Evolutionary conservation across 64 coral and sea anemone species (phyloP).

Genomic region (Orbicella faveolata): DNA sequence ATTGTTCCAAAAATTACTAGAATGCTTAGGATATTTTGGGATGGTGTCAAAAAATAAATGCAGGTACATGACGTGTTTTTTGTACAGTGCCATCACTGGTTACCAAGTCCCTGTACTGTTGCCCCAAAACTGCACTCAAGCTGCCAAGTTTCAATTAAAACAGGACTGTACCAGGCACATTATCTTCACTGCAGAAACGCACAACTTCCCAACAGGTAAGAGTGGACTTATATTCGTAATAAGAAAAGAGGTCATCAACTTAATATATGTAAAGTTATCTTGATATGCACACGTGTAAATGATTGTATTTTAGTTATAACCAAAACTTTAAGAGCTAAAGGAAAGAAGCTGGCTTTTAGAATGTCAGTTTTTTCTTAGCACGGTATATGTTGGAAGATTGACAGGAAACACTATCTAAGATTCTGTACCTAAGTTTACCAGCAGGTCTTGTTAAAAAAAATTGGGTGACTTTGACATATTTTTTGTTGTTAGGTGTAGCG

Average conservation of each 20-base stretch:
- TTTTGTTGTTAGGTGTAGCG: slow-evolving; percentile 76
- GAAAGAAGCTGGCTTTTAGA: too few relatives aligned
- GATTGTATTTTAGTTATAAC: too few relatives aligned
- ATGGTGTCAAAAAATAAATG: not conserved
- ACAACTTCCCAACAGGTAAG: slow-evolving; percentile 97
- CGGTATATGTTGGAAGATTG: not conserved
- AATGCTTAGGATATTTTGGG: too few relatives aligned
- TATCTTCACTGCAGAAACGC: slow-evolving; percentile 96
- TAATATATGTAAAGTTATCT: too few relatives aligned
- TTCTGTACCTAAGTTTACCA: not conserved
- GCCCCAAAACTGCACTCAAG: slow-evolving; percentile 53
- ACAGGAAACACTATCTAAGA: not conserved
- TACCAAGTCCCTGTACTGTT: slow-evolving; percentile 65
- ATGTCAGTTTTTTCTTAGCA: too few relatives aligned
- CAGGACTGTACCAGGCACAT: slow-evolving; percentile 74
- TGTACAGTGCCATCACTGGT: slow-evolving; percentile 83
- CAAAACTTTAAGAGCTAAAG: too few relatives aligned
- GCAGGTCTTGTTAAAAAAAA: not conserved
- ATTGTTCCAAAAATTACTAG: too few relatives aligned
- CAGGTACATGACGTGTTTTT: not conserved
- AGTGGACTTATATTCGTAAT: too few relatives aligned
- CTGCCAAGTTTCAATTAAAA: slow-evolving; percentile 68
- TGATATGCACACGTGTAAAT: too few relatives aligned
- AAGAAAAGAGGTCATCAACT: too few relatives aligned
- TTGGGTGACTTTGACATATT: not conserved